Conservation (phyloP, 2,797 vertebrate species). For the Sebastes vulpes region DNA sequence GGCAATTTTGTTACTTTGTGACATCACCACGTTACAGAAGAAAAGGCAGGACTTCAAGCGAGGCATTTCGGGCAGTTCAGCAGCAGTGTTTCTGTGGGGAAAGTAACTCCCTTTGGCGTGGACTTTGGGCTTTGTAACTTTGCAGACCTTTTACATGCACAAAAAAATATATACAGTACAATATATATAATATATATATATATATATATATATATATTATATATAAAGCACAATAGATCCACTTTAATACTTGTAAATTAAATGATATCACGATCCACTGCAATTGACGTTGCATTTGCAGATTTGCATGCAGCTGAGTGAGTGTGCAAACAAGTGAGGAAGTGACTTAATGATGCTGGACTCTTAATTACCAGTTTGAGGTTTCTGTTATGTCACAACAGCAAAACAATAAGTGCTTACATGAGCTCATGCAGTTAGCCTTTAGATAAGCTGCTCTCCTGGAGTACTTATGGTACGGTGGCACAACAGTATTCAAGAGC, state of each 20-base stretch:
- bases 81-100: too few relatives aligned
- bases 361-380: slow-evolving; percentile 4
- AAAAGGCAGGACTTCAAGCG: too few relatives aligned
- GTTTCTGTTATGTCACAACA: slow-evolving; percentile 24
- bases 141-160: too few relatives aligned
- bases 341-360: slow-evolving; percentile 22
- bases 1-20: too few relatives aligned
- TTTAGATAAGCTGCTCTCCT: background rate
- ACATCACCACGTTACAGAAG: too few relatives aligned
- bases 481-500: background rate
- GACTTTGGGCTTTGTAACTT: too few relatives aligned
- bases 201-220: too few relatives aligned
- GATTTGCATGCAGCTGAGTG: background rate
- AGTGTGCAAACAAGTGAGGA: background rate
- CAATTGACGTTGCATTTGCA: background rate
- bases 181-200: too few relatives aligned
- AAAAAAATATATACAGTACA: too few relatives aligned
- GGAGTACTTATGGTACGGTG: background rate
- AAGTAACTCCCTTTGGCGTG: too few relatives aligned
- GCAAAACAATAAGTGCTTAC: slow-evolving; percentile 9
- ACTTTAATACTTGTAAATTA: slow-evolving; percentile 1
- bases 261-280: slow-evolving; percentile 4
- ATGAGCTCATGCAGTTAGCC: slow-evolving; percentile 13
- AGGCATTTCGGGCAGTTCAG: too few relatives aligned
- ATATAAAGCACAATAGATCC: too few relatives aligned